Base-by-base conservation (phyloP, 2,113 vertebrate genomes). In the Mystacornis crossleyi region DNA sequence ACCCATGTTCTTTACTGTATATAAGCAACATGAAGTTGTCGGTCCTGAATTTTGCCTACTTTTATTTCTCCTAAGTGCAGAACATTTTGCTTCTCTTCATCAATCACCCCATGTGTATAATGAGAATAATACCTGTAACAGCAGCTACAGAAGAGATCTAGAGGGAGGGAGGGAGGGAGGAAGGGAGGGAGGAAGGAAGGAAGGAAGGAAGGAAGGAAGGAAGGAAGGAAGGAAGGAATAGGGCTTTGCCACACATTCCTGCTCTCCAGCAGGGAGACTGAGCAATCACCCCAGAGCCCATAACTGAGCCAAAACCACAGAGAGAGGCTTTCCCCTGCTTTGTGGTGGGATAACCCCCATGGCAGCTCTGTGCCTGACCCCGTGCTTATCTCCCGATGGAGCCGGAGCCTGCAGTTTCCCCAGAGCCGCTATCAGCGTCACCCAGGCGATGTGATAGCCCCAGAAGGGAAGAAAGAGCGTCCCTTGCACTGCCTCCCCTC, bases 101-200 rank as follows among this genome's bases (percentile, higher is more conserved):
- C 65, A 36, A 57, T 61, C 31, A n/a, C 25, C 8, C 14, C 15
- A 10, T 3, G 11, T 9, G 19, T 70, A 43, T 53, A 47, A n/a
- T 10, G 25, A 43, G 36, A 81, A 78, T 55, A n/a, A 70, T 33
- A 55, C 19, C 50, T 81, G 14, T 36, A 77, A 42, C 5, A 21
- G 61, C 51, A 62, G 29, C 23, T 69, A 51, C 6, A 23, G 48
- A 51, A 51, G 34, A 66, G 47, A 54, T 73, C 66, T 53, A 23
- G 0, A 23, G 15, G 47, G 7, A 73, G 0, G 19, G 19, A 58
- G 0, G 15, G 15, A 42, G 0, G 47, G 17, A 3, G 55, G 33
- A 28, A 6, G 29, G 60, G 18, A 3, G 12, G 36, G n/a, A n/a
- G 60, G 24, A 34, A 2, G 33, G 43, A 13, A 3, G 24, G 66